Evolutionary conservation across 2,888 invertebrate genomes (phyloP).

Genomic region (Nebria salina): DNA sequence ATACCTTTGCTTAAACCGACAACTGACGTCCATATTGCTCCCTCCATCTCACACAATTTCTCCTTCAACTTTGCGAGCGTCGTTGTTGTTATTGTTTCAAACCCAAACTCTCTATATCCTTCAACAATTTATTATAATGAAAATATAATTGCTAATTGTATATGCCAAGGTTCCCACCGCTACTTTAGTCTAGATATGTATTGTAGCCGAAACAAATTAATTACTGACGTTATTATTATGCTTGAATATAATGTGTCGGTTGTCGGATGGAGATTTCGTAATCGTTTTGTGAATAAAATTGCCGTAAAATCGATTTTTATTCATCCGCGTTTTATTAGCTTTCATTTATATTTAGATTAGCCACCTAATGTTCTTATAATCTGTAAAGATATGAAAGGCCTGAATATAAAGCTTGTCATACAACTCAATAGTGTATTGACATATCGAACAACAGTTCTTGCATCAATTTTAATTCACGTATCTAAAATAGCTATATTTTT

Average conservation of each 20-base stretch:
- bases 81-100: background rate
- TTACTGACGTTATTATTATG: background rate
- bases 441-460: too few relatives aligned
- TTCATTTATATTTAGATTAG: background rate
- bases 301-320: background rate
- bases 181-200: background rate
- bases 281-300: background rate
- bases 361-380: background rate
- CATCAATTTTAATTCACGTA: too few relatives aligned
- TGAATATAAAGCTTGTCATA: too few relatives aligned
- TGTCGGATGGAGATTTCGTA: background rate
- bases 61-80: background rate
- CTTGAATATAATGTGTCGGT: background rate
- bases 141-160: constrained; percentile 16
- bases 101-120: constrained; percentile 16
- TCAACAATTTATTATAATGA: constrained; percentile 30
- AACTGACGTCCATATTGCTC: constrained; percentile 13
- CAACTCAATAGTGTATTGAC: too few relatives aligned
- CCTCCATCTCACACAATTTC: background rate
- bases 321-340: background rate
- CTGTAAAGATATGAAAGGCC: too few relatives aligned
- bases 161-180: background rate
- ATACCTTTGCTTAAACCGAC: constrained; percentile 11
- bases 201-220: background rate
- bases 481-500: too few relatives aligned